phyloP scores from a whole-genome alignment of 2,888 invertebrate species.

The Drosophila peninsularis region DNA sequence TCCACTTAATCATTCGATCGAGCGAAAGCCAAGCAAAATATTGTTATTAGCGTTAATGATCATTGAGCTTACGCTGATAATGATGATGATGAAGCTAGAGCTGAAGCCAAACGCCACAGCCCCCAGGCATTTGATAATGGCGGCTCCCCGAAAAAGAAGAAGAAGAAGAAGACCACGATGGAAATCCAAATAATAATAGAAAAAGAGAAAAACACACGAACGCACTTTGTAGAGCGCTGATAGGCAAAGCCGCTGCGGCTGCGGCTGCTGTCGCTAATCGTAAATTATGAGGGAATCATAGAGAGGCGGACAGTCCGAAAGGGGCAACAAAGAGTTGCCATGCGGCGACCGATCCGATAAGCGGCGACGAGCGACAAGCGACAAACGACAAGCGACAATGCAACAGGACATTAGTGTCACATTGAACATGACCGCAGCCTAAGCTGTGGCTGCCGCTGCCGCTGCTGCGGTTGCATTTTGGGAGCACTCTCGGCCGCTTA shows the following conservation, averaged over 20 bases:
- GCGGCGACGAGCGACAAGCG: slow-evolving; percentile 35
- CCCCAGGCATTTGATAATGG: slow-evolving; percentile 47
- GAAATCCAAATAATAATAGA: not conserved
- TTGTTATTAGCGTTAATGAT: slow-evolving; percentile 61
- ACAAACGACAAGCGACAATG: slow-evolving; percentile 60
- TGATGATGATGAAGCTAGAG: slow-evolving; percentile 10
- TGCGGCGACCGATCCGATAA: slow-evolving; percentile 54
- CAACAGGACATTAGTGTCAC: slow-evolving; percentile 81
- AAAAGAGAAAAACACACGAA: slow-evolving; percentile 50
- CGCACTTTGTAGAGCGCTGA: slow-evolving; percentile 58
- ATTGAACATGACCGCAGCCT: slow-evolving; percentile 69
- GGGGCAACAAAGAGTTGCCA: slow-evolving; percentile 40
- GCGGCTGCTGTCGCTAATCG: slow-evolving; percentile 47
- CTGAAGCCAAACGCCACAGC: slow-evolving; percentile 3
- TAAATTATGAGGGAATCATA: slow-evolving; percentile 72
- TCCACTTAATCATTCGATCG: slow-evolving; percentile 65
- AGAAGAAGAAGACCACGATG: not conserved
- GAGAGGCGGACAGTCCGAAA: slow-evolving; percentile 24
- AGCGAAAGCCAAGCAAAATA: slow-evolving; percentile 72
- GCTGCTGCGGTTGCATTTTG: slow-evolving; percentile 55
- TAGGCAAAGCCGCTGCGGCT: slow-evolving; percentile 38
- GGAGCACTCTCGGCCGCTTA: slow-evolving; percentile 59
- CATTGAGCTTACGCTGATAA: slow-evolving; percentile 2
- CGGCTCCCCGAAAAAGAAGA: not conserved
- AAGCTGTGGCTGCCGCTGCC: not conserved